phyloP scores from a whole-genome alignment of 2,797 vertebrate genomes.

The Myotis vivesi region DNA sequence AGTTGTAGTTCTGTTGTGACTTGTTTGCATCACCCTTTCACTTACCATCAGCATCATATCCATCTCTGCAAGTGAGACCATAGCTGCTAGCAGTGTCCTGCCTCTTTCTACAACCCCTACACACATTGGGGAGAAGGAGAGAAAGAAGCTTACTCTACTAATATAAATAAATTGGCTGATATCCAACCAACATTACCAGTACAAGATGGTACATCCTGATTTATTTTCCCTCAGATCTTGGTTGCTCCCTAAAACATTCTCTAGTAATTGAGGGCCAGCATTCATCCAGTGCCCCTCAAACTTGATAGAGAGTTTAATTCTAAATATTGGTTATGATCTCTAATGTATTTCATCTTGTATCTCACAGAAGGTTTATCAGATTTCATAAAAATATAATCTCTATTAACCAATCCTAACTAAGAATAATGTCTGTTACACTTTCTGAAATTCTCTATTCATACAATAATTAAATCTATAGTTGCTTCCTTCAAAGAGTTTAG shows the following conservation, averaged over 20 bases:
- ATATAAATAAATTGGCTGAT: neutral
- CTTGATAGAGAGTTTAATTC: neutral
- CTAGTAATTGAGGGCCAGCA: neutral
- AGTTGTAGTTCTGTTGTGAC: neutral
- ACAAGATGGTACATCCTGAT: neutral
- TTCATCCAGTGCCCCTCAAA: neutral
- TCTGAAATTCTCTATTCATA: neutral
- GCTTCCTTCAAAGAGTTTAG: neutral
- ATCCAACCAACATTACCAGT: neutral
- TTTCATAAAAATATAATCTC: neutral
- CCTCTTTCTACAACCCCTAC: no score
- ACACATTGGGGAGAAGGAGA: accelerated
- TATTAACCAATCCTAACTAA: neutral
- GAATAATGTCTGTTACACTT: neutral
- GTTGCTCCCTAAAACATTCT: neutral
- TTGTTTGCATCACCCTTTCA: neutral
- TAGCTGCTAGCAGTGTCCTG: neutral
- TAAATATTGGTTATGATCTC: neutral
- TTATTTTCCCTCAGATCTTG: neutral
- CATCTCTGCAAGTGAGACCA: neutral
- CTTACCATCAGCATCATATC: no score
- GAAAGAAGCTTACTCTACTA: neutral
- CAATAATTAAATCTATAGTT: neutral
- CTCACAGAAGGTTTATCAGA: neutral
- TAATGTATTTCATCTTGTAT: neutral